Conservation (phyloP, 1,140 invertebrate genomes). For the Meteorus sp. region DNA sequence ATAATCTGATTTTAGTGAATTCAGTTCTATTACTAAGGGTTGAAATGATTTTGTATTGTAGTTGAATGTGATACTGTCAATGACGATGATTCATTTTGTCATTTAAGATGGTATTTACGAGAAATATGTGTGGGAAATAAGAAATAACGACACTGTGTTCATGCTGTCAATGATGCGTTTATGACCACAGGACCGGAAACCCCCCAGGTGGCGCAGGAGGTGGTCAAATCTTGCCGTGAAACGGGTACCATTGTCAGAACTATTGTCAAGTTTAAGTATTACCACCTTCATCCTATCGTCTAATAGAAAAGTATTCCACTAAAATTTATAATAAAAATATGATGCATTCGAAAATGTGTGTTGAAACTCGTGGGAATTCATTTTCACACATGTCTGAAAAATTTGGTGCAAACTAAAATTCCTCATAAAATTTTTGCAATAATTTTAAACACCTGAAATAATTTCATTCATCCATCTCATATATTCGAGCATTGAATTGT, state of each 20-base stretch:
- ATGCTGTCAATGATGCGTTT: slow-evolving; percentile 46
- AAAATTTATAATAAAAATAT: not conserved
- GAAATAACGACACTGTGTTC: slow-evolving; percentile 26
- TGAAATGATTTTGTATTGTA: too few species aligned
- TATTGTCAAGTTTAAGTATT: slow-evolving; percentile 50
- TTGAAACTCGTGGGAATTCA: too few species aligned
- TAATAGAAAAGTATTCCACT: not conserved
- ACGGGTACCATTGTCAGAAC: slow-evolving; percentile 41
- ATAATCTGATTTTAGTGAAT: too few species aligned
- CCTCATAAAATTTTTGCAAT: too few species aligned
- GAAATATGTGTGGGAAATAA: not conserved
- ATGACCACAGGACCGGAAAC: slow-evolving; percentile 40
- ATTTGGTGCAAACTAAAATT: too few species aligned
- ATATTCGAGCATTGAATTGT: too few species aligned
- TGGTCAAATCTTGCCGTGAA: slow-evolving; percentile 44
- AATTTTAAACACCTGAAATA: too few species aligned
- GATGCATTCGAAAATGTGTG: too few species aligned
- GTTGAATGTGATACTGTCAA: slow-evolving; percentile 1
- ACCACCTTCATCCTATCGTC: slow-evolving; percentile 19
- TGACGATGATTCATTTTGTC: not conserved
- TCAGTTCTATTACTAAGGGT: too few species aligned
- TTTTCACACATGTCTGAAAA: too few species aligned
- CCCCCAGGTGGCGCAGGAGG: slow-evolving; percentile 37
- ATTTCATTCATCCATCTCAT: too few species aligned
- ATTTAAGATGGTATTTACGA: not conserved